Percentiles rank a stretch among this genome's conserved stretches.
These are phyloP conservation scores for Sebastes nivosus DNA, from an alignment of 2,797 vertebrate species.

Conservation along the genomic window DNA sequence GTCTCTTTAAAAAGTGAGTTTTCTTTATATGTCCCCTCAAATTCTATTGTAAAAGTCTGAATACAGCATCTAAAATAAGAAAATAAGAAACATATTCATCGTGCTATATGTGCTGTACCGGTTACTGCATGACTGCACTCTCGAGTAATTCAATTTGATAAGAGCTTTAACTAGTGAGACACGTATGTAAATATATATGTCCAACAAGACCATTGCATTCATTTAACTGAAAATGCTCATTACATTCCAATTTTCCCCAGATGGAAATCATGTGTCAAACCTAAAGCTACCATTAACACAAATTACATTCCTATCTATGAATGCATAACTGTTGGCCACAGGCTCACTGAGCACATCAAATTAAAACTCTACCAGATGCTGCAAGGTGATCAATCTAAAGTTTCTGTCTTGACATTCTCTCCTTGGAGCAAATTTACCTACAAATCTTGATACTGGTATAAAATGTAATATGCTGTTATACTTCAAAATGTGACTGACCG, in stretches of 20 bases:
- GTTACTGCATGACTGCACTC: not conserved
- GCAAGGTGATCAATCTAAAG: not conserved
- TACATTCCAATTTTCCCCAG: not conserved
- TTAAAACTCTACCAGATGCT: constrained; percentile 11
- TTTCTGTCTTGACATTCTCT: not conserved
- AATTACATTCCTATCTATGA: not conserved
- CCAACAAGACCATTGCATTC: not conserved
- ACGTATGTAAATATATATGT: not conserved
- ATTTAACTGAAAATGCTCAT: not conserved
- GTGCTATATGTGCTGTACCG: not conserved
- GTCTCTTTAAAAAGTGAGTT: no score
- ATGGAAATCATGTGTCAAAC: not conserved
- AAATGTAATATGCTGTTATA: not conserved
- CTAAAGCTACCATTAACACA: not conserved
- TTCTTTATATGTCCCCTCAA: not conserved
- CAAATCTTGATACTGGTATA: not conserved
- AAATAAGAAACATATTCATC: not conserved
- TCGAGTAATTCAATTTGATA: not conserved
- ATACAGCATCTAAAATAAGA: not conserved
- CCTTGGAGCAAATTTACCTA: not conserved
- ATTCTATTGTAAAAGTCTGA: not conserved
- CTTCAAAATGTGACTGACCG: not conserved
- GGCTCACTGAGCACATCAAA: not conserved
- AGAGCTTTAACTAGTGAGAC: not conserved
- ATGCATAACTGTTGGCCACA: not conserved